Conservation (phyloP, 53 echinoderm and acorn worm genomes). For the Antedon mediterranea region DNA sequence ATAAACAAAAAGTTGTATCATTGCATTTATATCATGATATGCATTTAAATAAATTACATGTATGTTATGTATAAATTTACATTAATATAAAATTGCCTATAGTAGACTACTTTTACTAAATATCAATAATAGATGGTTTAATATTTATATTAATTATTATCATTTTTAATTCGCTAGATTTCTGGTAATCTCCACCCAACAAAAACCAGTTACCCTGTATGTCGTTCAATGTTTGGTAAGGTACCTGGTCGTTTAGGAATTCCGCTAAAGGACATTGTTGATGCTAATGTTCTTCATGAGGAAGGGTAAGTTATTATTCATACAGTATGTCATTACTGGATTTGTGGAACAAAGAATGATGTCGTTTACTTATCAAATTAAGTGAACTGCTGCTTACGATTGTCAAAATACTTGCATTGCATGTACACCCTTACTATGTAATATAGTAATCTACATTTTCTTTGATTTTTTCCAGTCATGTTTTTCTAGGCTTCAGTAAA, state of each 20-base stretch:
- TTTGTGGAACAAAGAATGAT: not conserved
- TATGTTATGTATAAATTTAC: too few species aligned
- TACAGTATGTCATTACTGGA: not conserved
- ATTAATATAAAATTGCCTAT: too few species aligned
- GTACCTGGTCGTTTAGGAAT: conserved; percentile 80
- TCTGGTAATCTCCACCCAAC: conserved; percentile 62
- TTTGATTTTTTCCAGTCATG: conserved; percentile 54
- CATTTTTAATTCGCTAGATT: conserved; percentile 21
- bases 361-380: too few species aligned
- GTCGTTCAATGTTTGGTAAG: conserved; percentile 75
- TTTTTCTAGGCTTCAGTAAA: conserved; percentile 91
- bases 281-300: conserved; percentile 52
- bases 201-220: conserved; percentile 56
- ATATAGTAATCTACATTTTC: not conserved
- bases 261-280: conserved; percentile 89
- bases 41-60: too few species aligned
- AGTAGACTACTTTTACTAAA: too few species aligned
- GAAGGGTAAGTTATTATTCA: conserved; percentile 54
- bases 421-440: too few species aligned
- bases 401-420: too few species aligned
- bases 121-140: too few species aligned
- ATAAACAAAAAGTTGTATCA: too few species aligned
- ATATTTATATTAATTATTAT: too few species aligned
- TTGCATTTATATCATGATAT: too few species aligned
- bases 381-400: not conserved